Conservation (phyloP, 2,888 invertebrate genomes). For the Teinopalpus imperialis region DNA sequence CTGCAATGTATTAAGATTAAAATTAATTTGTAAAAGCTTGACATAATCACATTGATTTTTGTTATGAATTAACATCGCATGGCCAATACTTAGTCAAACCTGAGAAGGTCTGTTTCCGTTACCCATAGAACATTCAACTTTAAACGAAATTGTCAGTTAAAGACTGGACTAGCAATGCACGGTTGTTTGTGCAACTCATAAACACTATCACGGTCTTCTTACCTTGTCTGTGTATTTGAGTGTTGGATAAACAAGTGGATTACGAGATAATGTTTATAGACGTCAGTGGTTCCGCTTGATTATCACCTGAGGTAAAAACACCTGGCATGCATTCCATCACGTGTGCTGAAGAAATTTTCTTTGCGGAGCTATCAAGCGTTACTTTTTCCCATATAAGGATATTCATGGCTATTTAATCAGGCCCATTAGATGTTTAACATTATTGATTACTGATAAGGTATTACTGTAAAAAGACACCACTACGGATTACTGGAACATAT, state of each 20-base stretch:
- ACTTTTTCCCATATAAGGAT: constrained; percentile 12
- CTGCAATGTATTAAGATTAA: no score
- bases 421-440: constrained; percentile 13
- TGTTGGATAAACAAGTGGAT: constrained; percentile 6
- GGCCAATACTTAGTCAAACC: neutral
- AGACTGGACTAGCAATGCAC: neutral
- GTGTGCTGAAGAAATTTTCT: constrained; percentile 14
- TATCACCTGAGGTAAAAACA: constrained; percentile 7
- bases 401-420: constrained; percentile 13
- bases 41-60: neutral
- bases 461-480: constrained; percentile 6
- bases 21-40: no score
- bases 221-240: neutral
- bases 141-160: neutral
- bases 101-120: neutral
- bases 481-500: no score
- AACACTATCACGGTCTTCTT: neutral
- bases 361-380: constrained; percentile 15
- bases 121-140: constrained; percentile 1
- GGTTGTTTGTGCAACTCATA: constrained; percentile 13
- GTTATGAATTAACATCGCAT: constrained; percentile 1
- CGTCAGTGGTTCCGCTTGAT: constrained; percentile 16
- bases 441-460: constrained; percentile 6
- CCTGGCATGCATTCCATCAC: constrained; percentile 15
- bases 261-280: constrained; percentile 14